Conservation (phyloP, 2,113 vertebrate species). For the Taxidea taxus region DNA sequence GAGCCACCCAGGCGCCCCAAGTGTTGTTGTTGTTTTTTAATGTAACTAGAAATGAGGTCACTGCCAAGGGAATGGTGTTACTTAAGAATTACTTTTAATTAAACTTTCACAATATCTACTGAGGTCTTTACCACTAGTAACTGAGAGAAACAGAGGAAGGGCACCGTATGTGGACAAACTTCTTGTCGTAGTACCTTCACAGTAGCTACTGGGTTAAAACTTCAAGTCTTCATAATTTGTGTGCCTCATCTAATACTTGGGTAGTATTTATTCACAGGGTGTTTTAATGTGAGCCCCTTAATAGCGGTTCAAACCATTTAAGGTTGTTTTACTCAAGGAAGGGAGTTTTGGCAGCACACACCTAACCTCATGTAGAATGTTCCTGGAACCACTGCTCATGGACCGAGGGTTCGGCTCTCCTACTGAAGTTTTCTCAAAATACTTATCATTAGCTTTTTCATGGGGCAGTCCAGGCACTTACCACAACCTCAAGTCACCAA, state of each 20-base stretch:
- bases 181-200: background rate
- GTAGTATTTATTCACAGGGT: background rate
- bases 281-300: background rate
- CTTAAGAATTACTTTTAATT: background rate
- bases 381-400: background rate
- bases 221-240: background rate
- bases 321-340: background rate
- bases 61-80: background rate
- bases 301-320: background rate
- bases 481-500: background rate
- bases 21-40: background rate
- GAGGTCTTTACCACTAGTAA: background rate
- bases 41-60: background rate
- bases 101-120: background rate
- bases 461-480: background rate
- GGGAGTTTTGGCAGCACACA: background rate
- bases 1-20: too few species aligned
- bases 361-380: background rate
- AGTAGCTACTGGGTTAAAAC: background rate
- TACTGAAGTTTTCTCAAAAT: background rate
- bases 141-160: background rate
- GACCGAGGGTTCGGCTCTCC: background rate
- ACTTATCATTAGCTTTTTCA: background rate
- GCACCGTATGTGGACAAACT: rapidly evolving
- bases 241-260: background rate